Percentiles rank a stretch among this genome's conserved stretches.
phyloP scores from a whole-genome alignment of 2,797 vertebrate genomes.

The Crotalus adamanteus region DNA sequence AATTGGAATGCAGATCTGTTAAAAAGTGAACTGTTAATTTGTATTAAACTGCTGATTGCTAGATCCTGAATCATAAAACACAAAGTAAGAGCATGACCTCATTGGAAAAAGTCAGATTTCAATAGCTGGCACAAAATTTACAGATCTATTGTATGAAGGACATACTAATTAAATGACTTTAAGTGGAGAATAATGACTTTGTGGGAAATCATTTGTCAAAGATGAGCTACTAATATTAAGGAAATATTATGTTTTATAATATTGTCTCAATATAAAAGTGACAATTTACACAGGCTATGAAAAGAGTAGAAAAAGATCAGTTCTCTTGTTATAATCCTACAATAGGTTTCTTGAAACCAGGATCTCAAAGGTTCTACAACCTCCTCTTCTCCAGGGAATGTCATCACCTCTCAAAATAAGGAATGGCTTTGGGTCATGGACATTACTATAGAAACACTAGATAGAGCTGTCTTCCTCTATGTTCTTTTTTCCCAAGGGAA shows the following conservation, averaged over 20 bases:
- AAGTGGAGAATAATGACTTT: neutral
- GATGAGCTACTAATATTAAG: neutral
- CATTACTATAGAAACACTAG: neutral
- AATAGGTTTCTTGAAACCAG: neutral
- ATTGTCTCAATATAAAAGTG: neutral
- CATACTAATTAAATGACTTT: neutral
- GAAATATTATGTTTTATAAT: neutral
- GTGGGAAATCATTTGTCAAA: neutral
- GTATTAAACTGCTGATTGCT: constrained; percentile 56
- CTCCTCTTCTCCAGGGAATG: neutral
- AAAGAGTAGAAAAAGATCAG: neutral
- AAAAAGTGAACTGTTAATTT: constrained; percentile 60
- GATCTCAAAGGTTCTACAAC: neutral
- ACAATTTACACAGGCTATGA: neutral
- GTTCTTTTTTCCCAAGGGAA: neutral
- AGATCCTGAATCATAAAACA: constrained; percentile 36
- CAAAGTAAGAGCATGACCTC: constrained; percentile 41
- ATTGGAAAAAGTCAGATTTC: constrained; percentile 36
- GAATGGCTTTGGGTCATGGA: neutral
- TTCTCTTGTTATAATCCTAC: neutral
- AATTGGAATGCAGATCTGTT: constrained; percentile 51
- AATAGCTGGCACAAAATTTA: constrained; percentile 6
- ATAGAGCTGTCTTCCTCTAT: neutral
- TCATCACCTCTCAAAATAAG: neutral
- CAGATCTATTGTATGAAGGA: neutral